Conservation (phyloP, 1,140 invertebrate species). For the Penaeus chinensis region DNA sequence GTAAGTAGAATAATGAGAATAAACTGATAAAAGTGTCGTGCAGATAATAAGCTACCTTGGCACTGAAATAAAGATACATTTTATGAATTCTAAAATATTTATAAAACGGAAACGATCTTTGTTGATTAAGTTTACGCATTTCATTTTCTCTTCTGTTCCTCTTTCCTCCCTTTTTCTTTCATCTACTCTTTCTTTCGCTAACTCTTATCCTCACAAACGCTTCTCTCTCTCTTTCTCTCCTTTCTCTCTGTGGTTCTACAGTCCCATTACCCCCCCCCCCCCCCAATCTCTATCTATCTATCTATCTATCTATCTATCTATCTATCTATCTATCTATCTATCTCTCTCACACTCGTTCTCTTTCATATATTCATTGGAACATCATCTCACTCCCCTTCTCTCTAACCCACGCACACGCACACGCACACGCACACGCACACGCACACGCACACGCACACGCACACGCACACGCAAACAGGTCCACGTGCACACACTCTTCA, state of each 20-base stretch:
- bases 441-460: no score
- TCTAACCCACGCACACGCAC: neutral
- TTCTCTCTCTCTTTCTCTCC: conserved; percentile 1
- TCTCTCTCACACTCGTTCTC: neutral
- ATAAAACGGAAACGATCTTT: no score
- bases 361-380: no score
- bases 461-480: no score
- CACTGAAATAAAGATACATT: no score
- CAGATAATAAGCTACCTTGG: no score
- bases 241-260: neutral
- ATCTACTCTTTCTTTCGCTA: neutral
- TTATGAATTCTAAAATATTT: no score
- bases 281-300: neutral
- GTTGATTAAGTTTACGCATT: neutral
- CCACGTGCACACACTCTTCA: neutral
- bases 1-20: no score
- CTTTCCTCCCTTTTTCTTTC: neutral
- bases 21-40: no score
- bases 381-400: no score
- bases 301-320: neutral
- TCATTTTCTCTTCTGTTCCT: neutral
- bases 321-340: neutral
- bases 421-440: no score
- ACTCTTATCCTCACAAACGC: neutral
- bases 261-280: neutral